A percentile compares a stretch with the other conserved stretches of the same genome.
These are phyloP conservation scores for Odontocerum albicorne DNA, from an alignment of 2,888 invertebrate genomes.

Conservation along the genomic window DNA sequence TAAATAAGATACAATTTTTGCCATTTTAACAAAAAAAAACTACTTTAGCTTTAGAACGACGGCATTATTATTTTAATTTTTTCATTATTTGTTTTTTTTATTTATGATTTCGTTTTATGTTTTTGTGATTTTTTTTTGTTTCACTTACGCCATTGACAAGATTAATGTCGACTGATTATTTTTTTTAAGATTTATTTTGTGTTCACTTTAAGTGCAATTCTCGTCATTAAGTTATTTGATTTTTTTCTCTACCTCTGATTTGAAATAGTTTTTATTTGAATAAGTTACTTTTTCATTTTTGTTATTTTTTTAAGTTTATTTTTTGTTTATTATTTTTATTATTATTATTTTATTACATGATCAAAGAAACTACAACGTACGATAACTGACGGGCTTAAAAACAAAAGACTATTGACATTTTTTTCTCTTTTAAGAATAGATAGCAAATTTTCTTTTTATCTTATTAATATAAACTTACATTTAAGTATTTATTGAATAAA, in stretches of 20 bases:
- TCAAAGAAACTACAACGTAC: no score
- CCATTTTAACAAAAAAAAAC: no score
- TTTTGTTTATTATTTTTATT: background rate
- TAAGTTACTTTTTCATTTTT: slow-evolving; percentile 16
- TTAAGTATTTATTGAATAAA: no score
- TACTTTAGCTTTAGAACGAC: no score
- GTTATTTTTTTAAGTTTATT: slow-evolving; percentile 1
- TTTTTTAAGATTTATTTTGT: slow-evolving; percentile 24
- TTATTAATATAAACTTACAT: no score
- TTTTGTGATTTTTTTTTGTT: slow-evolving; percentile 14
- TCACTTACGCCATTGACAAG: slow-evolving; percentile 14
- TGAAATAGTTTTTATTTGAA: slow-evolving; percentile 20
- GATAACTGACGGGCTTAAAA: no score
- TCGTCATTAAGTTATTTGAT: slow-evolving; percentile 30
- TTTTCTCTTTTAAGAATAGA: no score
- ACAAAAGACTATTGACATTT: no score
- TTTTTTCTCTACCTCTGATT: slow-evolving; percentile 11
- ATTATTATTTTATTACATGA: no score
- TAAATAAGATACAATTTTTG: no score
- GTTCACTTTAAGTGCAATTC: slow-evolving; percentile 26
- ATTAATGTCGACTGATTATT: slow-evolving; percentile 21
- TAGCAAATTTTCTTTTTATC: no score
- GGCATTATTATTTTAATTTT: no score
- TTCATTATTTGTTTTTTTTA: background rate
- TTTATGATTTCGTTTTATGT: slow-evolving; percentile 3